These are phyloP conservation scores for Apis dorsata DNA, from an alignment of 1,140 invertebrate species.

Conservation along the genomic window DNA sequence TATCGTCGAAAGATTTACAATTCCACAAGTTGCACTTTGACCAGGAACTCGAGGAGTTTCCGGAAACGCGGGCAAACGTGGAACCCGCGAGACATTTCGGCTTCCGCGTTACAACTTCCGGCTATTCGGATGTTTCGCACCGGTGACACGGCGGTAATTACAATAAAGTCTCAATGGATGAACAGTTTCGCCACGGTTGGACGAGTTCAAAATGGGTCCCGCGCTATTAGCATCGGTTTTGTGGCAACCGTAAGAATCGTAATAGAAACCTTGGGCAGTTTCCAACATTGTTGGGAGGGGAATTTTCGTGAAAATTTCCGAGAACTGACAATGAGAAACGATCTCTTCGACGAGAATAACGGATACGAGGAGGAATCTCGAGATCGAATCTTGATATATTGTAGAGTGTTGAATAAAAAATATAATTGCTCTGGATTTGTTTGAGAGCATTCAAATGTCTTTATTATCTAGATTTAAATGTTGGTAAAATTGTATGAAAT, in stretches of 20 bases:
- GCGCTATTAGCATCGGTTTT: constrained; percentile 10
- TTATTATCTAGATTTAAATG: no score
- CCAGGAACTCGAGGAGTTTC: not conserved
- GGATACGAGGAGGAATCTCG: no score
- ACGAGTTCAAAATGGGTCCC: constrained; percentile 5
- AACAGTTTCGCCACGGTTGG: not conserved
- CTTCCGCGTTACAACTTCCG: not conserved
- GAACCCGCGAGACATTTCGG: not conserved
- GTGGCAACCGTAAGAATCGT: constrained; percentile 4
- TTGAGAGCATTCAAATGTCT: no score
- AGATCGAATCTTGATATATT: no score
- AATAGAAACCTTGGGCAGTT: constrained; percentile 14
- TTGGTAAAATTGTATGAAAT: no score
- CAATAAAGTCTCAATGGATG: constrained; percentile 18
- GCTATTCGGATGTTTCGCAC: not conserved
- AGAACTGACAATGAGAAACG: no score
- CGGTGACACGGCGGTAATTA: not conserved
- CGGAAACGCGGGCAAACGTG: not conserved
- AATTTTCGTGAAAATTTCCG: not conserved
- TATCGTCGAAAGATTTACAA: not conserved
- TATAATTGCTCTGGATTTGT: no score
- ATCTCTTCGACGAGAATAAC: no score
- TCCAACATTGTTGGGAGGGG: not conserved
- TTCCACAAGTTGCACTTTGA: not conserved
- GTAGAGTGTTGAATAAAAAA: no score